Evolutionary conservation across 1,140 invertebrate genomes (phyloP).

Genomic region (Micrasema longulum): DNA sequence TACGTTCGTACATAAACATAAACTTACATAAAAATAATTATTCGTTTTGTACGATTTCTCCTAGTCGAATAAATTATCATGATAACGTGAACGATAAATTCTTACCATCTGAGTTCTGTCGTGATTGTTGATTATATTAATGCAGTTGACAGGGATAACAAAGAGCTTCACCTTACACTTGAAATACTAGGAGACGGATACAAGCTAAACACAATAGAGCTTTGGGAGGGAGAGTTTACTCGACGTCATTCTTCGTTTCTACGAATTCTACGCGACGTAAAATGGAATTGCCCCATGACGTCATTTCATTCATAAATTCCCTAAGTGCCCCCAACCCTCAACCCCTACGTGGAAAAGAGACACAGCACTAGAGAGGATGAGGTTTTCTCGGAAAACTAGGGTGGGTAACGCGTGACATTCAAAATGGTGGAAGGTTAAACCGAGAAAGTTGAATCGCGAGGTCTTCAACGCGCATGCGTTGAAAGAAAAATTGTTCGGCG

Average conservation of each 20-base stretch:
- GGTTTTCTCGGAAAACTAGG: constrained; percentile 10
- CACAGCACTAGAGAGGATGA: background rate
- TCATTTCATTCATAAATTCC: constrained; percentile 55
- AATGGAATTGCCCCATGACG: constrained; percentile 53
- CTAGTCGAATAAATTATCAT: too few species aligned
- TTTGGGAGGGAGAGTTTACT: background rate
- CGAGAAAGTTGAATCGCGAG: constrained; percentile 29
- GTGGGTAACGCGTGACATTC: constrained; percentile 33
- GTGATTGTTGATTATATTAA: too few species aligned
- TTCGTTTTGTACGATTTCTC: too few species aligned
- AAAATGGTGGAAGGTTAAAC: constrained; percentile 28
- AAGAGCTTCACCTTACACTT: background rate
- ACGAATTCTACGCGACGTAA: constrained; percentile 22
- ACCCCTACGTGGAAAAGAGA: constrained; percentile 14
- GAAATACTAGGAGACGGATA: background rate
- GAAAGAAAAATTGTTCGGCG: constrained; percentile 6
- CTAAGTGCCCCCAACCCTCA: constrained; percentile 18
- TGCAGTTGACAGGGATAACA: too few species aligned
- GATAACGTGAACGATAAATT: too few species aligned
- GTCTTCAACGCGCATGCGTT: constrained; percentile 18
- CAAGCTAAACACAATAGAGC: background rate
- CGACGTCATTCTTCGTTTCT: constrained; percentile 18
- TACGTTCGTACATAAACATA: too few species aligned
- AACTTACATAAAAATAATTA: too few species aligned
- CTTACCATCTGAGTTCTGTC: too few species aligned